Percentiles rank a stretch among this genome's conserved stretches.
These are phyloP conservation scores for Pithecia hirsuta DNA, from an alignment of 2,797 vertebrate genomes.

Conservation along the genomic window DNA sequence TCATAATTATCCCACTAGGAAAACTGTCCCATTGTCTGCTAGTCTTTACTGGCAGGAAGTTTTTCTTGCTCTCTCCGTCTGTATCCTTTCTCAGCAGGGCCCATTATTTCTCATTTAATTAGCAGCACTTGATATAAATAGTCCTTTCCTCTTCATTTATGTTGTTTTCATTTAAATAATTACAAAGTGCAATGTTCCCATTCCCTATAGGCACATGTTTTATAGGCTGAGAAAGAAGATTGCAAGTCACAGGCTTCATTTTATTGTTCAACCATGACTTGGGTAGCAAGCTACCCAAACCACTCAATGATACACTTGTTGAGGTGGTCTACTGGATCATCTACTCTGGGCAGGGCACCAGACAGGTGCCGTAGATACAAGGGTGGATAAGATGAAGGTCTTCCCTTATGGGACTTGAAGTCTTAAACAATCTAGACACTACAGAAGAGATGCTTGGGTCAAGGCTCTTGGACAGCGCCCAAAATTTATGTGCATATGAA, in stretches of 20 bases:
- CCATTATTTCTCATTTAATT: conserved; percentile 77
- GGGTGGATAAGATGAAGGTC: background rate
- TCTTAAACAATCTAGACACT: background rate
- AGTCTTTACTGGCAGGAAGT: conserved; percentile 38
- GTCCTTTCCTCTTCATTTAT: conserved; percentile 64
- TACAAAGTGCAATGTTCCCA: conserved; percentile 25
- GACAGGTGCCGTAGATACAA: background rate
- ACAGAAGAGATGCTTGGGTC: background rate
- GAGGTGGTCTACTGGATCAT: background rate
- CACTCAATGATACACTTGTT: background rate
- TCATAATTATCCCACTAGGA: conserved; percentile 75
- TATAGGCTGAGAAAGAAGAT: background rate
- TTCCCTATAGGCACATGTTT: background rate
- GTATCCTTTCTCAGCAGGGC: conserved; percentile 61
- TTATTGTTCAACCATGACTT: background rate
- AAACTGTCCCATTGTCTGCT: conserved; percentile 68
- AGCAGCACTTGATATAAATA: conserved; percentile 67
- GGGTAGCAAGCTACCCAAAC: background rate
- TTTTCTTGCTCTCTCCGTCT: conserved; percentile 57
- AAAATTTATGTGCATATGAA: background rate
- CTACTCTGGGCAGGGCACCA: background rate
- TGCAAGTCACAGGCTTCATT: background rate
- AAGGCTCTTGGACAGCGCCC: background rate
- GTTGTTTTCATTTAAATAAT: conserved; percentile 72
- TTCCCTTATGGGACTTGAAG: background rate